Percentiles rank a stretch among this genome's conserved stretches.
phyloP scores from a whole-genome alignment of 2,113 vertebrate species.

The Ictalurus punctatus region DNA sequence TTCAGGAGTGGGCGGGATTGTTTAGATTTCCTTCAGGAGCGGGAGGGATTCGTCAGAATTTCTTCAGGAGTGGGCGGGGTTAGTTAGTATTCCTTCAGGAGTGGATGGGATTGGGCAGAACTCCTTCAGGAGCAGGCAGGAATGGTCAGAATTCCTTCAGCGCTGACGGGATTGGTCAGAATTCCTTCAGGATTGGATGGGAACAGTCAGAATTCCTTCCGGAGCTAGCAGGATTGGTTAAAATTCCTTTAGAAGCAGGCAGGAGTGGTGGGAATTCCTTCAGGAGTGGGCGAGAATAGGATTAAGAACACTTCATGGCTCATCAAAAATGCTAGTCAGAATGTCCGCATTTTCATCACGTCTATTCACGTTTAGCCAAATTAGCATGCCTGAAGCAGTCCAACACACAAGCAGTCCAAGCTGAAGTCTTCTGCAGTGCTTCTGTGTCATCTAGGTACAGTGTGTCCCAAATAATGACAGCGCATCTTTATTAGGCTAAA shows the following conservation, averaged over 20 bases:
- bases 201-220: background rate
- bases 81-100: background rate
- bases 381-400: background rate
- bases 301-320: background rate
- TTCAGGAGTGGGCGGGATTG: background rate
- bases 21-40: background rate
- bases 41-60: background rate
- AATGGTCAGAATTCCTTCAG: background rate
- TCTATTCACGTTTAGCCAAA: background rate
- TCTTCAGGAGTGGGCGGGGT: background rate
- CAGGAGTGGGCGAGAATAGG: background rate
- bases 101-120: background rate
- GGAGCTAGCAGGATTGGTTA: background rate
- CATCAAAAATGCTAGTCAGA: background rate
- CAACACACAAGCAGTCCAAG: background rate
- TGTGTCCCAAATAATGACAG: background rate
- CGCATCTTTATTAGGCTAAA: background rate
- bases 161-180: background rate
- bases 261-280: background rate
- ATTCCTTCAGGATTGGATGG: background rate
- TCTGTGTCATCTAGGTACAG: background rate
- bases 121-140: background rate
- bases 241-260: background rate
- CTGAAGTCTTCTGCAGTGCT: background rate
- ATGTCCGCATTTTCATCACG: background rate